phyloP scores from a whole-genome alignment of 2,113 vertebrate species.

The Chaetodon trifascialis region DNA sequence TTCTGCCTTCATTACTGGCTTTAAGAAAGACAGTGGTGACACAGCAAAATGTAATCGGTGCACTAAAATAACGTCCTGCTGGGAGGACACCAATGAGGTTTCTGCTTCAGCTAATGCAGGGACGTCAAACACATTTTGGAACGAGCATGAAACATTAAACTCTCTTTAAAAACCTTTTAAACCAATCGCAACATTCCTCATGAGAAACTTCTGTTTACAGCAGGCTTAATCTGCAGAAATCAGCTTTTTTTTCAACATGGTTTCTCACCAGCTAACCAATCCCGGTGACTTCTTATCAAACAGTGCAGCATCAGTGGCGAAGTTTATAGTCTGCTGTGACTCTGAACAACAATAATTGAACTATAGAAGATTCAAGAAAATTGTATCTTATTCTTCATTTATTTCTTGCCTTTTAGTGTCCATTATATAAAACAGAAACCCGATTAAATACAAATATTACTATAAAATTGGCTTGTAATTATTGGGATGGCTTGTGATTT shows the following conservation, averaged over 20 bases:
- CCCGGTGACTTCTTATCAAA: not conserved
- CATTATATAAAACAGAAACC: not conserved
- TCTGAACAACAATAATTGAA: no score
- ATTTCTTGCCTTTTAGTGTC: not conserved
- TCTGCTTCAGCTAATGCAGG: not conserved
- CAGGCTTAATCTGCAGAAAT: not conserved
- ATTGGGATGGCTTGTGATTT: not conserved
- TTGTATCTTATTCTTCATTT: no score
- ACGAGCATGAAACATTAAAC: not conserved
- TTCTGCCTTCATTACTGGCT: not conserved
- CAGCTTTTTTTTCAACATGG: not conserved
- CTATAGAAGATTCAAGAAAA: no score
- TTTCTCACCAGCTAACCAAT: no score
- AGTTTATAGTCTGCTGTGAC: no score
- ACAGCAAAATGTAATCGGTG: not conserved
- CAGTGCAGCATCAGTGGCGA: no score
- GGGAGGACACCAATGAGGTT: not conserved
- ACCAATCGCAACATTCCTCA: not conserved
- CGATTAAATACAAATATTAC: not conserved
- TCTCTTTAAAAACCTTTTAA: not conserved
- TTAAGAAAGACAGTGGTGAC: not conserved
- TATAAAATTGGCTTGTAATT: not conserved
- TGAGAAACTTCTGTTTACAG: not conserved
- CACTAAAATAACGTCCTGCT: not conserved
- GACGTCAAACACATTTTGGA: not conserved